Evolutionary conservation across 2,113 vertebrate species (phyloP), one percentile per base, ranked within the genome.

Genomic region (Catharus bicknelli): DNA sequence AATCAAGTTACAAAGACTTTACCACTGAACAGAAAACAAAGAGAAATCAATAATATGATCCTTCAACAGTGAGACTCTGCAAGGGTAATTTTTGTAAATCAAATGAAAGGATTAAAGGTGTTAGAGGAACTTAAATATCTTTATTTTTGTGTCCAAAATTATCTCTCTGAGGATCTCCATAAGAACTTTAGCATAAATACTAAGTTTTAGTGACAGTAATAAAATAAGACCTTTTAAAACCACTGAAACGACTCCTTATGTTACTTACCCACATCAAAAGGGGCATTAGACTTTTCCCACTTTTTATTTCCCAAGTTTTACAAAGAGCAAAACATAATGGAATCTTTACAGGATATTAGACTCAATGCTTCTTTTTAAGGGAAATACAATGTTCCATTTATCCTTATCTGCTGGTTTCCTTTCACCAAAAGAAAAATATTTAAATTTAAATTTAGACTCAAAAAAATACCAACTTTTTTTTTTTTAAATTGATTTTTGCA

Each of bases 91-190:
- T 38, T 23, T 81, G 40, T 30, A 88, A 90, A 90, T 21, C 26
- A 86, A 88, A 93, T 92, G 90, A 87, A 76, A 80, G 19, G 13
- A 85, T 82, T 95, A 81, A 70, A 88, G 14, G 20, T 70, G 18
- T 76, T 80, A 96, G 20, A 93, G 10, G 6, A 90, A 53, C 5
- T 48, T 54, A 70, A 81, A 70, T 54, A 7, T 69, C 19, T 81
- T 78, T 47, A 69, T 43, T 90, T 23, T 61, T 82, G 13, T 54
- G 16, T 58, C 21, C 26, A 54, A 66, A 74, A 59, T 93, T 64
- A 78, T 67, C 57, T 70, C 34, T 47, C 47, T 63, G 19, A 47
- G 23, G 6, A 20, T 68, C 45, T 76, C n/a, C 32, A 18, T 76
- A 84, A 70, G 83, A 16, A 43, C 4, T 63, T 87, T 26, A 45